Evolutionary conservation across 2,888 invertebrate species (phyloP).

Genomic region (Epinotia nisella): DNA sequence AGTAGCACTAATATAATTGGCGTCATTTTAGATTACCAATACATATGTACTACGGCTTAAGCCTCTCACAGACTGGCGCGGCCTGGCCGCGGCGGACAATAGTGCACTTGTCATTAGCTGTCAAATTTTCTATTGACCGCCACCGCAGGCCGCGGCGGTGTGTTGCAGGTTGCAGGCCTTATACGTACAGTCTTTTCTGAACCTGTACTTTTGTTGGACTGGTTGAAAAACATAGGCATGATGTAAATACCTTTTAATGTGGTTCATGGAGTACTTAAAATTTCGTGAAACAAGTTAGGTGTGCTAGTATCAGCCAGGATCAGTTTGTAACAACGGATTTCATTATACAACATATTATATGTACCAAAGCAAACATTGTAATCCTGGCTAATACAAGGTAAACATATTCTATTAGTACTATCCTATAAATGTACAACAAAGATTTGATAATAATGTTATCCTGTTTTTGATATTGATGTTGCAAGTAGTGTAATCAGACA

Average conservation of each 20-base stretch:
- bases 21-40: too few species aligned
- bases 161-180: too few species aligned
- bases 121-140: too few species aligned
- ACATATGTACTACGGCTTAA: too few species aligned
- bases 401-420: constrained; percentile 2
- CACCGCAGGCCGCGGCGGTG: too few species aligned
- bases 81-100: too few species aligned
- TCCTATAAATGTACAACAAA: constrained; percentile 8
- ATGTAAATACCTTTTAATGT: constrained; percentile 10
- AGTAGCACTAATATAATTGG: too few species aligned
- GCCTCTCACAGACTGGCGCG: too few species aligned
- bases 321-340: not conserved
- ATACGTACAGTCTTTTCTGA: not conserved
- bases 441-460: constrained; percentile 8
- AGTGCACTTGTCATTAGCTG: too few species aligned
- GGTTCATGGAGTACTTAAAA: not conserved
- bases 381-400: not conserved
- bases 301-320: not conserved
- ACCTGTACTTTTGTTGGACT: not conserved
- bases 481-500: constrained; percentile 14
- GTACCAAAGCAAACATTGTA: not conserved
- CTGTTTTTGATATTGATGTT: constrained; percentile 26
- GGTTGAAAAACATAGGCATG: constrained; percentile 6
- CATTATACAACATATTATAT: too few species aligned
- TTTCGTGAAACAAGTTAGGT: not conserved